These are phyloP conservation scores for Peribatodes rhomboidaria DNA, from an alignment of 2,888 invertebrate genomes.

Conservation along the genomic window DNA sequence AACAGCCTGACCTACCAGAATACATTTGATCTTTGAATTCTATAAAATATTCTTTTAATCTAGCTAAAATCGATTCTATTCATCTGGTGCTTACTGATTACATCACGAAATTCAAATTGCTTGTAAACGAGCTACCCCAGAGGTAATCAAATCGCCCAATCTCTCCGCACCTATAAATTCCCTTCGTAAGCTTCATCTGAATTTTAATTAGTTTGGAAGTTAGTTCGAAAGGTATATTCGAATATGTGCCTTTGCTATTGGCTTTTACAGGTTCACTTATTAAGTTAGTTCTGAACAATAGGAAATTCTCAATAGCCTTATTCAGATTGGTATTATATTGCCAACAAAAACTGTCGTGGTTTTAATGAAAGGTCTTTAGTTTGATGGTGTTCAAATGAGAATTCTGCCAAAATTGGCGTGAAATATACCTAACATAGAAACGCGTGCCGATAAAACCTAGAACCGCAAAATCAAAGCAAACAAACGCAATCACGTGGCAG, in stretches of 20 bases:
- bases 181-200: slow-evolving; percentile 11
- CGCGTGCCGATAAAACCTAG: no score
- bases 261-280: background rate
- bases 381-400: background rate
- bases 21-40: no score
- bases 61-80: no score
- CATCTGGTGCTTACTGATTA: no score
- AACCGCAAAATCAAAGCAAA: no score
- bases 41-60: no score
- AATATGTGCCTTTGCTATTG: slow-evolving; percentile 9
- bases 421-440: no score
- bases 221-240: slow-evolving; percentile 13
- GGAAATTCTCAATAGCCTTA: slow-evolving; percentile 9
- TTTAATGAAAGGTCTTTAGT: background rate
- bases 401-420: background rate
- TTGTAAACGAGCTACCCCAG: background rate
- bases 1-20: no score
- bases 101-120: background rate
- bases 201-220: slow-evolving; percentile 20
- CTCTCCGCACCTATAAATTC: slow-evolving; percentile 17
- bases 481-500: no score
- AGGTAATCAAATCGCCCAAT: slow-evolving; percentile 6
- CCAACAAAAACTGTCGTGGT: background rate
- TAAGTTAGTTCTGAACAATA: slow-evolving; percentile 15
- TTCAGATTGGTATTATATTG: background rate